Percentiles rank a stretch among this genome's conserved stretches.
Evolutionary conservation across 35 echinoderm and acorn worm genomes (phyloP).

Genomic region (Chiridota heheva): DNA sequence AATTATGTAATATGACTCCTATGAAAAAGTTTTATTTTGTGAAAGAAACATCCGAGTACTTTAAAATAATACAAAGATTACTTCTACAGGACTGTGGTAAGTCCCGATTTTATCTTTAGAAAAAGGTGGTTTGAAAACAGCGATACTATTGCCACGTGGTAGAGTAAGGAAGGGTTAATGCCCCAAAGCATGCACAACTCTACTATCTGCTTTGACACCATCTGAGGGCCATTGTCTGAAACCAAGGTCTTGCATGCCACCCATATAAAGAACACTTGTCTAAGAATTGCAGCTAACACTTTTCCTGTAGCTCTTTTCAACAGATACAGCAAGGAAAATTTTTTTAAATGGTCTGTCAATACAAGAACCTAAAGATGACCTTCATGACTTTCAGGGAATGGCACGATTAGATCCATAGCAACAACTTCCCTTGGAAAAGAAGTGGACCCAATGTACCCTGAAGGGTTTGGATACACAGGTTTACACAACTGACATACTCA

Average conservation of each 20-base stretch:
- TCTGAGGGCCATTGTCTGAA: conserved; percentile 21
- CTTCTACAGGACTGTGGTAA: too few relatives aligned
- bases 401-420: background rate
- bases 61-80: too few relatives aligned
- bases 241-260: background rate
- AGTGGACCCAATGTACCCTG: background rate
- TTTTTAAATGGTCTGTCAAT: background rate
- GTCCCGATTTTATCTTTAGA: too few relatives aligned
- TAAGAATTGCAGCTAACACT: background rate
- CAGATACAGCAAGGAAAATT: background rate
- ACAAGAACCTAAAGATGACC: conserved; percentile 14
- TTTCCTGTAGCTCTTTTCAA: conserved; percentile 27
- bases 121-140: too few relatives aligned
- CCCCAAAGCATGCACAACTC: background rate
- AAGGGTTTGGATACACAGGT: background rate
- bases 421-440: background rate
- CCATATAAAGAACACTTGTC: background rate
- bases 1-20: too few relatives aligned
- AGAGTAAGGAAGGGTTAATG: too few relatives aligned
- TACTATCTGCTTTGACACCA: background rate
- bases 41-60: too few relatives aligned
- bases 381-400: background rate
- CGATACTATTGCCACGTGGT: too few relatives aligned
- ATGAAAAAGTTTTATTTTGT: too few relatives aligned
- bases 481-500: conserved; percentile 10